Percentiles rank a stretch among this genome's conserved stretches.
phyloP scores from a whole-genome alignment of 2,888 invertebrate genomes.

The Sceliomorpha sp. region DNA sequence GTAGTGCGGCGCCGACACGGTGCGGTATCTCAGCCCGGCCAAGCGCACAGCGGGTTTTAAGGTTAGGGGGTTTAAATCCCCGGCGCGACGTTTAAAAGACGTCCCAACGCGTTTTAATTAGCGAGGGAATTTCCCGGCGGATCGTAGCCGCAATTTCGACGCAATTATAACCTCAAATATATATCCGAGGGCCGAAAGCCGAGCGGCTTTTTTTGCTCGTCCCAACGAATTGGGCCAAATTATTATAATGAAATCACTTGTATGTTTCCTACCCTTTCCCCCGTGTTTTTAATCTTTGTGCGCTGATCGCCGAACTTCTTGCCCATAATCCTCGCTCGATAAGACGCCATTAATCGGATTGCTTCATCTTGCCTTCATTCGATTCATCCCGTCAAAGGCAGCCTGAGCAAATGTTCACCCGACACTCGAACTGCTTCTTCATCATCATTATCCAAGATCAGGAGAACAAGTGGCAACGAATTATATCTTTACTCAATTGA shows the following conservation, averaged over 20 bases:
- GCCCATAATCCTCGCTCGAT: slow-evolving; percentile 63
- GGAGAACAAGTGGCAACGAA: slow-evolving; percentile 25
- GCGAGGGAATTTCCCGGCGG: too few relatives aligned
- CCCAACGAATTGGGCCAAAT: too few relatives aligned
- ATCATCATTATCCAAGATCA: slow-evolving; percentile 32
- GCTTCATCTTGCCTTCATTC: slow-evolving; percentile 61
- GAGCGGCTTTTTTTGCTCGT: too few relatives aligned
- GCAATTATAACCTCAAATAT: too few relatives aligned
- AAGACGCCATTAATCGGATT: slow-evolving; percentile 66
- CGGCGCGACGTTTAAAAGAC: too few relatives aligned
- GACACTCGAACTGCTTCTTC: slow-evolving; percentile 47
- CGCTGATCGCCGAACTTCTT: slow-evolving; percentile 24
- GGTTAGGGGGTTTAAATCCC: too few relatives aligned
- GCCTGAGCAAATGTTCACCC: slow-evolving; percentile 41
- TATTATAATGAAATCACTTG: neutral
- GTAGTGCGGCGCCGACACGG: too few relatives aligned
- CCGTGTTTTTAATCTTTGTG: slow-evolving; percentile 5
- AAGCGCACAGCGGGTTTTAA: too few relatives aligned
- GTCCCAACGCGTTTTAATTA: too few relatives aligned
- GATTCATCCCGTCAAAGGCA: slow-evolving; percentile 66
- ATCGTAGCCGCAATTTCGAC: too few relatives aligned
- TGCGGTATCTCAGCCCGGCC: too few relatives aligned
- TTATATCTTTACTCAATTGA: slow-evolving; percentile 44
- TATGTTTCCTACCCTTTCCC: slow-evolving; percentile 3
- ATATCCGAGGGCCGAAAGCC: too few relatives aligned